These are phyloP conservation scores for Alcis repandata DNA, from an alignment of 2,888 invertebrate species.

Conservation along the genomic window DNA sequence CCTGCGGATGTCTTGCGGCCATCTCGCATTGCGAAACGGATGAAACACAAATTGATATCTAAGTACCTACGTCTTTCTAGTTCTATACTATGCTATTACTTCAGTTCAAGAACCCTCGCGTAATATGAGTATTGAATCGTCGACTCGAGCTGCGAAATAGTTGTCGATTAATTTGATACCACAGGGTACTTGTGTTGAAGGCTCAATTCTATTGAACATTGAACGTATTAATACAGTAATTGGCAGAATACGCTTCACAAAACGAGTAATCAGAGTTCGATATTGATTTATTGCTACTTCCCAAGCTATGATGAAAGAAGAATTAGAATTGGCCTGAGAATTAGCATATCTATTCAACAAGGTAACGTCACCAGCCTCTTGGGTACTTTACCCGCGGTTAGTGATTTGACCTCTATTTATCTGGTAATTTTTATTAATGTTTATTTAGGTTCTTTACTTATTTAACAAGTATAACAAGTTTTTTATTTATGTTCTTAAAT, in stretches of 20 bases:
- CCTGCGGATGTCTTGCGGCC: constrained; percentile 65
- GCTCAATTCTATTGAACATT: background rate
- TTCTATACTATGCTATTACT: no score
- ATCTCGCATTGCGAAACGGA: constrained; percentile 51
- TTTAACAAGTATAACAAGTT: no score
- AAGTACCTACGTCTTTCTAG: background rate
- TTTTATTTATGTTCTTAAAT: no score
- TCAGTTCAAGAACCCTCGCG: no score
- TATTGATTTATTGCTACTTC: background rate
- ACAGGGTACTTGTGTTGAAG: constrained; percentile 1
- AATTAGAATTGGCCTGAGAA: no score
- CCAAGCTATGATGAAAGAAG: no score
- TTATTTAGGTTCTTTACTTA: no score
- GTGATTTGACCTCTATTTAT: background rate
- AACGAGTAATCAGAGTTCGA: background rate
- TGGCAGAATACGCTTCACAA: background rate
- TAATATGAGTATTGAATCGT: background rate
- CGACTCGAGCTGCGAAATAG: background rate
- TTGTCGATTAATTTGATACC: background rate
- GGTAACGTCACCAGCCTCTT: no score
- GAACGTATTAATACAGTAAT: background rate
- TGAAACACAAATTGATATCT: constrained; percentile 52
- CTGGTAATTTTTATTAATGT: no score
- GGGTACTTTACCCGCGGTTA: no score
- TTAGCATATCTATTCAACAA: no score